Evolutionary conservation across 2,888 invertebrate species (phyloP).

Genomic region (Brachypalpus laphriformis): DNA sequence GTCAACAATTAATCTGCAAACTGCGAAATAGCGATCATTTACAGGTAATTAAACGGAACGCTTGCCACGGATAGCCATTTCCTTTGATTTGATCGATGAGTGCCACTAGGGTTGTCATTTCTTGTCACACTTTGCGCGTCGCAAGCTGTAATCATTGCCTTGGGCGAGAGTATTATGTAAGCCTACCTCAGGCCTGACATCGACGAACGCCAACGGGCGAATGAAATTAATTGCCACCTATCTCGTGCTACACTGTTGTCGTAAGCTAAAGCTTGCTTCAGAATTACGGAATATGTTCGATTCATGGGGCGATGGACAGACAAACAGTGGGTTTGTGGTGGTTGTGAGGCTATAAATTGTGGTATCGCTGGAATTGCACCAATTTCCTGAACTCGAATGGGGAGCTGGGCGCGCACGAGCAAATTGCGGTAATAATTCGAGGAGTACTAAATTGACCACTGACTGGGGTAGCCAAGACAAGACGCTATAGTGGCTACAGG

Average conservation of each 20-base stretch:
- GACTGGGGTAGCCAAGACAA: conserved; percentile 1
- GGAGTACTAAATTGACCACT: conserved; percentile 42
- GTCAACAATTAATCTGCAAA: background rate
- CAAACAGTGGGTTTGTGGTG: background rate
- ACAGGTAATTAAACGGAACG: conserved; percentile 22
- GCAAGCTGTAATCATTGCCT: conserved; percentile 20
- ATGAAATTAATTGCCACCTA: conserved; percentile 63
- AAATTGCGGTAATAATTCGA: conserved; percentile 56
- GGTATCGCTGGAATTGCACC: conserved; percentile 39
- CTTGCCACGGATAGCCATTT: background rate
- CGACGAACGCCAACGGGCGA: background rate
- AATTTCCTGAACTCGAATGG: conserved; percentile 26
- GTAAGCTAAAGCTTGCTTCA: conserved; percentile 9
- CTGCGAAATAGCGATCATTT: conserved; percentile 3
- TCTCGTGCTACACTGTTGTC: background rate
- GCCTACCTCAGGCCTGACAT: background rate
- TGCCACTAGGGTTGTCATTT: conserved; percentile 35
- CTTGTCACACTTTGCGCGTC: conserved; percentile 53
- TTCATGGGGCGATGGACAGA: background rate
- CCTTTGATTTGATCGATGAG: conserved; percentile 18
- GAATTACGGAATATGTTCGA: conserved; percentile 19
- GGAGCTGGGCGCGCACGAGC: conserved; percentile 43
- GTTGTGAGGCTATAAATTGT: conserved; percentile 24
- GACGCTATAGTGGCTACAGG: background rate
- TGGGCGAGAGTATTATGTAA: conserved; percentile 5